These are phyloP conservation scores for Aethes cnicana DNA, from an alignment of 2,888 invertebrate species.

Conservation along the genomic window DNA sequence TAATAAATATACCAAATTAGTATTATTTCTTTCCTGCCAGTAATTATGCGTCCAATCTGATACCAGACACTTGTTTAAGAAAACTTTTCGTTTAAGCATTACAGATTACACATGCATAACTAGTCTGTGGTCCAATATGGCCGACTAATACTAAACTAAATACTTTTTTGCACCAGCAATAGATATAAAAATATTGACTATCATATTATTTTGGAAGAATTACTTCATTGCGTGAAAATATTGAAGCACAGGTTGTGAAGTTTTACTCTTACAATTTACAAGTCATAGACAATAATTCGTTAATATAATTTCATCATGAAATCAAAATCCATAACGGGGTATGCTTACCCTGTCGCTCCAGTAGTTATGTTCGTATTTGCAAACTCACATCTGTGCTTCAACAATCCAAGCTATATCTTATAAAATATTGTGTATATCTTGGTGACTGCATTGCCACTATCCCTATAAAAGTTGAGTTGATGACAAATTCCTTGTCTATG, in stretches of 20 bases:
- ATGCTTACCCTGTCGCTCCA: not conserved
- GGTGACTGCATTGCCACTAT: constrained; percentile 20
- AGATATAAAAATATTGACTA: constrained; percentile 72
- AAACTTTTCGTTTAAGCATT: not conserved
- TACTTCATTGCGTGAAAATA: constrained; percentile 35
- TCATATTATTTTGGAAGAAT: constrained; percentile 55
- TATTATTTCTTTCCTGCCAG: too few relatives aligned
- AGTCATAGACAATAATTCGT: too few relatives aligned
- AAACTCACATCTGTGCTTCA: constrained; percentile 8
- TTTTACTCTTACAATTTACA: too few relatives aligned
- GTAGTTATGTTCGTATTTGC: not conserved
- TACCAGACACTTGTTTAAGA: not conserved
- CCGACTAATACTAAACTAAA: constrained; percentile 59
- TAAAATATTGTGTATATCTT: constrained; percentile 31
- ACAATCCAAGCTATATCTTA: constrained; percentile 34
- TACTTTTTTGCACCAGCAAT: constrained; percentile 63
- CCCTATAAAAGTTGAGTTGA: constrained; percentile 15
- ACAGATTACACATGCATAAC: not conserved
- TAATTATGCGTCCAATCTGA: too few relatives aligned
- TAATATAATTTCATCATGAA: too few relatives aligned
- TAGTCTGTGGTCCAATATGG: constrained; percentile 34
- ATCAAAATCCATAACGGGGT: too few relatives aligned
- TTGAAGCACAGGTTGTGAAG: constrained; percentile 27
- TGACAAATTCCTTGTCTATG: not conserved
- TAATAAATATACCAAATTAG: too few relatives aligned